Evolutionary conservation across 2,113 vertebrate genomes (phyloP).

Genomic region (Egretta garzetta): DNA sequence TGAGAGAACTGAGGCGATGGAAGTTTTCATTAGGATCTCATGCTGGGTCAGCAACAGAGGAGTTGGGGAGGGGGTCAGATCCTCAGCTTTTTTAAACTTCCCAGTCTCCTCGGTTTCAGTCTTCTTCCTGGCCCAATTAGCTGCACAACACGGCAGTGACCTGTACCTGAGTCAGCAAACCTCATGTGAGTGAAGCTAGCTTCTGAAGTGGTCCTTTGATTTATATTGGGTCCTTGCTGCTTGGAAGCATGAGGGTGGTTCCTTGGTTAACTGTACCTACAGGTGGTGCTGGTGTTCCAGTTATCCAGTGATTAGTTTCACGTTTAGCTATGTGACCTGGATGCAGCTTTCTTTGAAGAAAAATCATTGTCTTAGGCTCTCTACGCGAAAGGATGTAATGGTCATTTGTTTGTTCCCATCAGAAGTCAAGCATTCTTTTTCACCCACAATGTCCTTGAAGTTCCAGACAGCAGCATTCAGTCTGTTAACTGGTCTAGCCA

Average conservation of each 20-base stretch:
- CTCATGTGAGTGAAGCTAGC: background rate
- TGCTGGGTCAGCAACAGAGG: background rate
- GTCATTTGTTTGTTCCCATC: background rate
- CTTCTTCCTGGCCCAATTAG: background rate
- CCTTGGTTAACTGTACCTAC: background rate
- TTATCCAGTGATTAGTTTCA: background rate
- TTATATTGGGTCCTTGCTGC: background rate
- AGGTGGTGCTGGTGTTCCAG: slow-evolving; percentile 14
- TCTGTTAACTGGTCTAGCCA: background rate
- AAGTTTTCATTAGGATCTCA: background rate
- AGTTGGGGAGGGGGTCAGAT: background rate
- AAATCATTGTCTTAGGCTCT: background rate
- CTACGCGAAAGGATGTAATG: fast-evolving
- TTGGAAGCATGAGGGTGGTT: background rate
- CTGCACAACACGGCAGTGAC: background rate
- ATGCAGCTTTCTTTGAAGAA: background rate
- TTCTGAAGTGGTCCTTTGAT: background rate
- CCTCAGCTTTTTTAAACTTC: background rate
- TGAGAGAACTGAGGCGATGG: background rate
- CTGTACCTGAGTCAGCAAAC: background rate
- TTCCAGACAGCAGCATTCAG: background rate
- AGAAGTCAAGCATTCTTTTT: background rate
- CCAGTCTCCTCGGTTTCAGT: background rate
- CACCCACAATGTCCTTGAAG: background rate
- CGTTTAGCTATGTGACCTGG: background rate